These are phyloP conservation scores for Myotis planiceps DNA, from an alignment of 2,797 vertebrate species.

Conservation along the genomic window DNA sequence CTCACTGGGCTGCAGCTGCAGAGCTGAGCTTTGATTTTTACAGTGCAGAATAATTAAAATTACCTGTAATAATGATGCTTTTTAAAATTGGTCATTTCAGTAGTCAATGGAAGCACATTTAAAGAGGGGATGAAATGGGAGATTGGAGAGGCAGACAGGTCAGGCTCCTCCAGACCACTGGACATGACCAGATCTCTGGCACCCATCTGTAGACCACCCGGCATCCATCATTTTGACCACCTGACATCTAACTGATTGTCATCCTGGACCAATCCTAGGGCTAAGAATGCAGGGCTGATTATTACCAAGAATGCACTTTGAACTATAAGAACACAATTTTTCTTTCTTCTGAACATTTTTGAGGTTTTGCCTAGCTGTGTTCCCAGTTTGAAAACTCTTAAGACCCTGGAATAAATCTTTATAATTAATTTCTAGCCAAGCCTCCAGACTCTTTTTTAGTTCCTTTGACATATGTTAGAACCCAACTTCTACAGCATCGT, in stretches of 20 bases:
- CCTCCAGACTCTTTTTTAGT: not conserved
- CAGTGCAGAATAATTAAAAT: not conserved
- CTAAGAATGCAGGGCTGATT: not conserved
- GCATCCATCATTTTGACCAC: too few species aligned
- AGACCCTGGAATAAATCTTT: not conserved
- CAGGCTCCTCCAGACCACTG: not conserved
- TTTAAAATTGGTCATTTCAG: not conserved
- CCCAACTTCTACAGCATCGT: not conserved
- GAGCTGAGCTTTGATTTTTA: conserved; percentile 6
- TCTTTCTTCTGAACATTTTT: not conserved
- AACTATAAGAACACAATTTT: not conserved
- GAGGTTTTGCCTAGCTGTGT: not conserved
- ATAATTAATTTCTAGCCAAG: not conserved
- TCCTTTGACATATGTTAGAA: not conserved
- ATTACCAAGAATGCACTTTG: not conserved
- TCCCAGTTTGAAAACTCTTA: too few species aligned
- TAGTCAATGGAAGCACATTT: not conserved
- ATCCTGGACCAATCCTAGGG: not conserved
- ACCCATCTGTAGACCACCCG: not conserved
- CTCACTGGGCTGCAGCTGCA: not conserved
- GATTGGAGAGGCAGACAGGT: not conserved
- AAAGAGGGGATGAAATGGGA: not conserved
- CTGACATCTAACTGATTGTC: not conserved
- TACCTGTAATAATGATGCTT: not conserved
- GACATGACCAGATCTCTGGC: not conserved